These are phyloP conservation scores for Rhabdophis nuchalis DNA, from an alignment of 2,797 vertebrate genomes.

Conservation along the genomic window DNA sequence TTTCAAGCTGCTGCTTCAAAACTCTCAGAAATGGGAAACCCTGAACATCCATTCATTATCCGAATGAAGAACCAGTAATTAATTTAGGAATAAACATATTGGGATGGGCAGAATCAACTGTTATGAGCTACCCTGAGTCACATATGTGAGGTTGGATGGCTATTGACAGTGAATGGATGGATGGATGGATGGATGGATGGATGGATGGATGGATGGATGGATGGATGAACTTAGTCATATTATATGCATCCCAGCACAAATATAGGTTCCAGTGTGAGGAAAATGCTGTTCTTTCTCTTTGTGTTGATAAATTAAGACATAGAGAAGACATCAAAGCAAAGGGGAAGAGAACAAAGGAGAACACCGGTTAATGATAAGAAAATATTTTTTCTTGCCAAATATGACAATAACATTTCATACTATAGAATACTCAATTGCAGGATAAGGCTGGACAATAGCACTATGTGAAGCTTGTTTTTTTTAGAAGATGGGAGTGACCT, in stretches of 20 bases:
- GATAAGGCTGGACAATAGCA: background rate
- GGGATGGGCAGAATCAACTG: background rate
- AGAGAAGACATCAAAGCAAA: background rate
- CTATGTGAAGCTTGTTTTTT: background rate
- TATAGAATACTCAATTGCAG: background rate
- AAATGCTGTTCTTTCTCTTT: background rate
- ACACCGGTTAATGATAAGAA: background rate
- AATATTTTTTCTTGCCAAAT: background rate
- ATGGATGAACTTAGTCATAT: too few species aligned
- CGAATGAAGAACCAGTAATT: background rate
- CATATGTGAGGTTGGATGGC: background rate
- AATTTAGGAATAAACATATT: background rate
- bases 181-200: too few species aligned
- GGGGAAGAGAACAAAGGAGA: background rate
- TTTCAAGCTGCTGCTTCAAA: background rate
- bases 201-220: too few species aligned
- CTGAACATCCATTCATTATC: background rate
- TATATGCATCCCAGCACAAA: background rate
- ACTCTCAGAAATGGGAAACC: background rate
- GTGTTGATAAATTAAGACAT: background rate
- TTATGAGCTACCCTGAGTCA: background rate
- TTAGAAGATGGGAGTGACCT: background rate
- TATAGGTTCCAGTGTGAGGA: background rate
- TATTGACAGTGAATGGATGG: too few species aligned
- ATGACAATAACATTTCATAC: background rate